Percentiles rank a stretch among this genome's conserved stretches.
Evolutionary conservation across 2,797 vertebrate genomes (phyloP).

Genomic region (Sebastes aleutianus): DNA sequence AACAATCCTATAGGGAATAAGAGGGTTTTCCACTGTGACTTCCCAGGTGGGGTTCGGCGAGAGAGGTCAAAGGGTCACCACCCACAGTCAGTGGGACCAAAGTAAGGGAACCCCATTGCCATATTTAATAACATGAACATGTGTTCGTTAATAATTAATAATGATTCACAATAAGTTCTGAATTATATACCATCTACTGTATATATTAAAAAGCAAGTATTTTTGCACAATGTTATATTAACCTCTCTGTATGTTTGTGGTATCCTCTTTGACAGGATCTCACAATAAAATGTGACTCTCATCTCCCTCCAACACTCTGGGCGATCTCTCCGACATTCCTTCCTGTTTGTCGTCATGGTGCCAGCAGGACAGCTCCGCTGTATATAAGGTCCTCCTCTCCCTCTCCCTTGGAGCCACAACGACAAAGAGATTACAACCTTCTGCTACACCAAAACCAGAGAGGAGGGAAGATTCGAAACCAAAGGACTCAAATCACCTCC

Average conservation of each 20-base stretch:
- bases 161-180: neutral
- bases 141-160: neutral
- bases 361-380: slow-evolving; percentile 49
- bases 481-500: slow-evolving; percentile 6
- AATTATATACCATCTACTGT: neutral
- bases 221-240: neutral
- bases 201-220: neutral
- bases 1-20: slow-evolving; percentile 46
- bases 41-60: slow-evolving; percentile 21
- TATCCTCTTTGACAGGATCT: slow-evolving; percentile 49
- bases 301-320: slow-evolving; percentile 40
- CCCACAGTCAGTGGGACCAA: slow-evolving; percentile 17
- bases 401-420: slow-evolving; percentile 39
- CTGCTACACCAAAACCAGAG: slow-evolving; percentile 51
- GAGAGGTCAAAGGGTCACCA: slow-evolving; percentile 46
- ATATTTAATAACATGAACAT: slow-evolving; percentile 10
- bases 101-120: neutral
- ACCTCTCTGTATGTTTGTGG: neutral
- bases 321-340: slow-evolving; percentile 63
- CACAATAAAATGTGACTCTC: slow-evolving; percentile 62
- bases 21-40: slow-evolving; percentile 56
- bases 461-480: slow-evolving; percentile 30
- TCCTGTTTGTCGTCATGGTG: slow-evolving; percentile 71
- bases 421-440: slow-evolving; percentile 64
- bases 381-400: slow-evolving; percentile 66